phyloP scores from a whole-genome alignment of 2,888 invertebrate genomes.

The Fragum whitleyi region DNA sequence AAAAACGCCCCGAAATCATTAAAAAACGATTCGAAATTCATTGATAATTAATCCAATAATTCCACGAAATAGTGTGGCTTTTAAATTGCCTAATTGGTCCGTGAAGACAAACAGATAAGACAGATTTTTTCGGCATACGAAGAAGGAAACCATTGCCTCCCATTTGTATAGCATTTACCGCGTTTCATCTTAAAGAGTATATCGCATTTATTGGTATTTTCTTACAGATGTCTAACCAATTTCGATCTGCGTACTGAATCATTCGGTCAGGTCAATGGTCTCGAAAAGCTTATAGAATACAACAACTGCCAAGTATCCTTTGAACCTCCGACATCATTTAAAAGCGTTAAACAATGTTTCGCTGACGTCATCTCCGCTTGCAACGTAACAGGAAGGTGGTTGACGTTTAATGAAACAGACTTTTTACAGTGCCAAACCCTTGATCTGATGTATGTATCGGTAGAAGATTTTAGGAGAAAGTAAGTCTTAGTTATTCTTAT shows the following conservation, averaged over 20 bases:
- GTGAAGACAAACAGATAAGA: no score
- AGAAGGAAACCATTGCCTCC: no score
- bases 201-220: no score
- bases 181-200: no score
- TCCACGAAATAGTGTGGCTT: no score
- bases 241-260: not conserved
- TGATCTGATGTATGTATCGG: not conserved
- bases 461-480: not conserved
- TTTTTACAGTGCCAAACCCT: not conserved
- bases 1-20: no score
- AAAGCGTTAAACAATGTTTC: not conserved
- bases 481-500: not conserved
- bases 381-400: constrained; percentile 13
- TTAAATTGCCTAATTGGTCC: no score
- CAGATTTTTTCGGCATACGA: no score
- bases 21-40: no score
- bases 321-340: not conserved
- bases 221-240: not conserved
- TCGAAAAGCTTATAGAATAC: not conserved
- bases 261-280: not conserved
- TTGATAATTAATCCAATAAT: no score
- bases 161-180: no score
- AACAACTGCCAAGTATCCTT: not conserved
- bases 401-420: not conserved
- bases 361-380: not conserved